Evolutionary conservation across 2,113 vertebrate species (phyloP).

Genomic region (Alces alces): DNA sequence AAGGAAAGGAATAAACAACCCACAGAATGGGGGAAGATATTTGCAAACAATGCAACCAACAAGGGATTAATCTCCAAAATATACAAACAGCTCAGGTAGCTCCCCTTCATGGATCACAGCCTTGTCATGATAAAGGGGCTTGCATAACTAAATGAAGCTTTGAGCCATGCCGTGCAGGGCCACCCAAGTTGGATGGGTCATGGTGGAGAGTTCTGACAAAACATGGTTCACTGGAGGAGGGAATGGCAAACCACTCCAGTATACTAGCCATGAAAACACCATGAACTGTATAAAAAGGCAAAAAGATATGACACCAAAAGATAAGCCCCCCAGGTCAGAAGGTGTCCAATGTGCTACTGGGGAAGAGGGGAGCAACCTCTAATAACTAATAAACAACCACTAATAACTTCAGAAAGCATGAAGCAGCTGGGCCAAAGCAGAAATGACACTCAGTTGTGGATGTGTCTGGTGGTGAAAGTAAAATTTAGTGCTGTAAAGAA

Average conservation of each 20-base stretch:
- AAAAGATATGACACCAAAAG: neutral
- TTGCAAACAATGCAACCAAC: neutral
- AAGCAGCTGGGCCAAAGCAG: neutral
- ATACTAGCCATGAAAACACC: neutral
- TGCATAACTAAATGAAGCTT: neutral
- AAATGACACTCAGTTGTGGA: neutral
- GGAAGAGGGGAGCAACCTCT: neutral
- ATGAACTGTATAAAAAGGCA: neutral
- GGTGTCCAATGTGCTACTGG: neutral
- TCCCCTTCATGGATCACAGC: neutral
- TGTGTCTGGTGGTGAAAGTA: neutral
- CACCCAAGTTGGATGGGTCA: neutral
- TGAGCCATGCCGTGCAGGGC: neutral
- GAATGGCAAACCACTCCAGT: neutral
- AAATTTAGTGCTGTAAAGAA: neutral
- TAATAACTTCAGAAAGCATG: neutral
- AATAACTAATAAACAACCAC: neutral
- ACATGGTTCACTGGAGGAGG: neutral
- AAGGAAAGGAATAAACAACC: neutral
- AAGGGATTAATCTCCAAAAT: neutral
- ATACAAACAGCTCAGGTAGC: neutral
- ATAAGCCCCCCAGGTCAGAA: neutral
- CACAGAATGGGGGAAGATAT: neutral
- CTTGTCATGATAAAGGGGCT: neutral
- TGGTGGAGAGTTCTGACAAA: neutral